phyloP scores from a whole-genome alignment of 2,888 invertebrate genomes.

The Pseudococcus jackbeardsleyi region DNA sequence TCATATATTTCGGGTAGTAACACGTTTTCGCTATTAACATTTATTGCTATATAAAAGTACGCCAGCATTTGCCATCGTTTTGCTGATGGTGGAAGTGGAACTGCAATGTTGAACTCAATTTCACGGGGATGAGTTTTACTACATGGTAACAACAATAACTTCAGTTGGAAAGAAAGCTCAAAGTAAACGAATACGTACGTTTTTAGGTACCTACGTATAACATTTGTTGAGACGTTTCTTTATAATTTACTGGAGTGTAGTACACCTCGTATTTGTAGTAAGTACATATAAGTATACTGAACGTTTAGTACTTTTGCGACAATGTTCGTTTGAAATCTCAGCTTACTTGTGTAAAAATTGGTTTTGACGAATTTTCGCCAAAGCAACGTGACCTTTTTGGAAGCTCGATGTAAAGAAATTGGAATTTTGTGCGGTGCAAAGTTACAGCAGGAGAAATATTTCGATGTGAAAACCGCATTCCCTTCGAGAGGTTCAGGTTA shows the following conservation, averaged over 20 bases:
- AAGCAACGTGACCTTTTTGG: not conserved
- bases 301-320: not conserved
- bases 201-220: not conserved
- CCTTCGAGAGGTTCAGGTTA: not conserved
- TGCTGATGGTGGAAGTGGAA: not conserved
- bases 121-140: conserved; percentile 45
- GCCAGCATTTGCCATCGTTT: conserved; percentile 13
- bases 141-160: conserved; percentile 26
- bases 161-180: conserved; percentile 3
- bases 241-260: not conserved
- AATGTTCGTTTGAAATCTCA: not conserved
- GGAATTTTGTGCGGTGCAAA: not conserved
- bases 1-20: conserved; percentile 27
- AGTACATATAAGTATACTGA: not conserved
- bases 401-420: not conserved
- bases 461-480: not conserved
- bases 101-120: conserved; percentile 36
- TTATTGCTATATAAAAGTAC: not conserved
- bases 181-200: not conserved
- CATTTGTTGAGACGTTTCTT: conserved; percentile 13
- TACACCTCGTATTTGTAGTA: not conserved
- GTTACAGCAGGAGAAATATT: not conserved
- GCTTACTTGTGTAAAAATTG: not conserved
- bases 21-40: conserved; percentile 50
- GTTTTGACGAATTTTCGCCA: not conserved